Evolutionary conservation across 2,797 vertebrate species (phyloP).

Genomic region (Neoniphon sammara): DNA sequence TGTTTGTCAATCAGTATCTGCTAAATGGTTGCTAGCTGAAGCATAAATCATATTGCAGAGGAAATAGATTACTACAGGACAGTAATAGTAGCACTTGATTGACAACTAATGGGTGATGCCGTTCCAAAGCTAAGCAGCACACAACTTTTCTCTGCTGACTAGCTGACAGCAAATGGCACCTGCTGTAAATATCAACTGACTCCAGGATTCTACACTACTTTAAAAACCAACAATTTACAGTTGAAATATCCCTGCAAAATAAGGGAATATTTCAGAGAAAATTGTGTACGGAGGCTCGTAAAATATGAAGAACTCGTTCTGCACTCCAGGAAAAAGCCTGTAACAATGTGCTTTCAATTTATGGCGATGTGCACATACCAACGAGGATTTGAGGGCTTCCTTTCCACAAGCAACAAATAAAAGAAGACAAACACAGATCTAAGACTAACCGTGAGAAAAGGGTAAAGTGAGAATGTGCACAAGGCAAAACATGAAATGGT

Average conservation of each 20-base stretch:
- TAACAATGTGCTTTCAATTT: not conserved
- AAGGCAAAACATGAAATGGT: constrained; percentile 59
- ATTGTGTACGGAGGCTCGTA: not conserved
- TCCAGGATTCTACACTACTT: not conserved
- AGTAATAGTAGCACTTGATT: not conserved
- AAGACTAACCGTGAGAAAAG: constrained; percentile 17
- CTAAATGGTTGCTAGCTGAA: constrained; percentile 3
- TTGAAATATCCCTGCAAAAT: not conserved
- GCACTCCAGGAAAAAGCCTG: not conserved
- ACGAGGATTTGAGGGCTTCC: not conserved
- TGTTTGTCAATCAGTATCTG: constrained; percentile 27
- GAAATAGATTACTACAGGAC: not conserved
- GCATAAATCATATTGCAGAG: constrained; percentile 16
- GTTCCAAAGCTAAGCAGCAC: not conserved
- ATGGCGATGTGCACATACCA: not conserved
- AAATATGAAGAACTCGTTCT: not conserved
- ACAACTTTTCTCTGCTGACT: not conserved
- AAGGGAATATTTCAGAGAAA: not conserved
- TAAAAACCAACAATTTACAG: not conserved
- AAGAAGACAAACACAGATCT: constrained; percentile 4
- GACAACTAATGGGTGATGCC: constrained; percentile 5
- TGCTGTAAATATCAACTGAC: not conserved
- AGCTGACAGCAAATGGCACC: not conserved
- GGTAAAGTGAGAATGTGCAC: constrained; percentile 26
- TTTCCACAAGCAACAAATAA: not conserved